These are phyloP conservation scores for Actinia equina DNA, from an alignment of 64 coral and sea anemone species.

Conservation along the genomic window DNA sequence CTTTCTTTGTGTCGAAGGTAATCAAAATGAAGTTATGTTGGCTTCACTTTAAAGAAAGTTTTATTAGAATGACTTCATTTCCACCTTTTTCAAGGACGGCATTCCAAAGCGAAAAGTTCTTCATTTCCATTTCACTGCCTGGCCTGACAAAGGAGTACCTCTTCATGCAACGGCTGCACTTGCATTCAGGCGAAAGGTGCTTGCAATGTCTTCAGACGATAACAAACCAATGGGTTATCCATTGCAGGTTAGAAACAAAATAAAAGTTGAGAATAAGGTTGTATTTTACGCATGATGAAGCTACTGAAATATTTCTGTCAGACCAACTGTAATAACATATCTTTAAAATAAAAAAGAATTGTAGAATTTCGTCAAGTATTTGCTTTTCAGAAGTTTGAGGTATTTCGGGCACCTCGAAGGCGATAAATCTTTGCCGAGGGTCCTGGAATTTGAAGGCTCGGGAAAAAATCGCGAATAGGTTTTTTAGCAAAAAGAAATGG, in stretches of 20 bases:
- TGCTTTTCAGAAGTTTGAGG: conserved; percentile 29
- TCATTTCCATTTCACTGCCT: conserved; percentile 48
- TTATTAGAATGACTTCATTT: too few relatives aligned
- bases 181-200: conserved; percentile 41
- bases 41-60: too few relatives aligned
- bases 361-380: conserved; percentile 72
- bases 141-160: conserved; percentile 56
- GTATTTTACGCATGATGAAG: too few relatives aligned
- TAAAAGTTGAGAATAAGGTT: too few relatives aligned
- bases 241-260: conserved; percentile 74
- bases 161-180: conserved; percentile 32
- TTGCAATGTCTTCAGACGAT: background rate
- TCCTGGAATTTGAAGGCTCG: too few relatives aligned
- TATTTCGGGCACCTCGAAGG: too few relatives aligned
- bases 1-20: conserved; percentile 63
- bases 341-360: too few relatives aligned
- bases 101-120: background rate
- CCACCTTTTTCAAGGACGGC: too few relatives aligned
- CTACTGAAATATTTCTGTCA: conserved; percentile 10
- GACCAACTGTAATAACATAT: too few relatives aligned
- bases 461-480: too few relatives aligned
- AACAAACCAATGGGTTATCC: conserved; percentile 33
- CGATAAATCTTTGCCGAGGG: too few relatives aligned
- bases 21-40: background rate
- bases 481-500: too few relatives aligned